Evolutionary conservation across 2,113 vertebrate genomes (phyloP).

Genomic region (Ageneiosus marmoratus): DNA sequence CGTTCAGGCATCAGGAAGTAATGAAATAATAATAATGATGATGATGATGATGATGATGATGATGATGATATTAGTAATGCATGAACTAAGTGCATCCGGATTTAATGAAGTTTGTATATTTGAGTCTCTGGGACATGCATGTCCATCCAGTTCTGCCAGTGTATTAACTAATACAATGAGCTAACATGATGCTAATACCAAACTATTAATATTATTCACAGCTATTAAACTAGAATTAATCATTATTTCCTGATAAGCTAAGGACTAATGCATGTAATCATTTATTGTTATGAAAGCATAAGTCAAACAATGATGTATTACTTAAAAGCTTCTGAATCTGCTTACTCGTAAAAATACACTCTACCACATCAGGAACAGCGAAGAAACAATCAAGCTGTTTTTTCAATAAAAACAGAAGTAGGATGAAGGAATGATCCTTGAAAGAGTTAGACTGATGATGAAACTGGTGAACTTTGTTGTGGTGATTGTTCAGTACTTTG

Average conservation of each 20-base stretch:
- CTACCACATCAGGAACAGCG: not conserved
- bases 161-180: not conserved
- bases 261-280: no score
- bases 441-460: not conserved
- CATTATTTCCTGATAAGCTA: no score
- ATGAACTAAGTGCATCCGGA: not conserved
- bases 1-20: not conserved
- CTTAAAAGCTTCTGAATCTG: not conserved
- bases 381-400: no score
- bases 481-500: no score
- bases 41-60: not conserved
- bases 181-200: not conserved
- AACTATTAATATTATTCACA: no score
- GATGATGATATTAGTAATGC: not conserved
- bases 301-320: no score
- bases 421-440: no score
- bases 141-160: no score
- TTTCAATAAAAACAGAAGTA: no score
- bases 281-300: no score
- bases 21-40: not conserved
- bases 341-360: not conserved
- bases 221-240: no score
- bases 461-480: not conserved
- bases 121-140: no score
- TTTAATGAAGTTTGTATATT: not conserved